Evolutionary conservation across 2,113 vertebrate species (phyloP).

Genomic region (Hiodon tergisus): DNA sequence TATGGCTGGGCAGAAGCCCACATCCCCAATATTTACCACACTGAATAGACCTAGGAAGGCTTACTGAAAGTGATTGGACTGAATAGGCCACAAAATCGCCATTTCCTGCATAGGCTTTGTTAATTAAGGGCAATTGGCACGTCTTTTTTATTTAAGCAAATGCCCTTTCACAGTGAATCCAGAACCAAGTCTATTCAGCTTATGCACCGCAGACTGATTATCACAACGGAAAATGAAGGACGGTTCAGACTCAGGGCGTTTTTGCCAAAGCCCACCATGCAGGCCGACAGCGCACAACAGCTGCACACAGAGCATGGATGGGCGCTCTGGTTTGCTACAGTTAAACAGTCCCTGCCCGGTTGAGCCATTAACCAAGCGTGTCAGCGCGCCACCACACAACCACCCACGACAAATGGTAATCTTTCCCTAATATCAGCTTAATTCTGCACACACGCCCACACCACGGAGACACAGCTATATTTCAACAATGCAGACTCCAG

Average conservation of each 20-base stretch:
- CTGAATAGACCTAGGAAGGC: too few relatives aligned
- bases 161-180: too few relatives aligned
- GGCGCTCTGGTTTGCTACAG: not conserved
- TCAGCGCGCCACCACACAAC: not conserved
- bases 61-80: too few relatives aligned
- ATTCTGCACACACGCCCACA: constrained; percentile 44
- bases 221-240: not conserved
- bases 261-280: not conserved
- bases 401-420: constrained; percentile 42
- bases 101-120: not conserved
- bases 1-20: too few relatives aligned
- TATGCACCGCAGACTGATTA: too few relatives aligned
- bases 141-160: too few relatives aligned
- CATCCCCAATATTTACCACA: too few relatives aligned
- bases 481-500: constrained; percentile 54
- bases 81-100: too few relatives aligned
- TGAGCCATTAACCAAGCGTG: not conserved
- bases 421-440: constrained; percentile 57
- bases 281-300: not conserved
- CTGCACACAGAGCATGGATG: too few relatives aligned
- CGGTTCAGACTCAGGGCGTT: not conserved
- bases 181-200: too few relatives aligned
- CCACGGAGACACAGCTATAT: constrained; percentile 54
- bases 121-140: not conserved
- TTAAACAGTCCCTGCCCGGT: not conserved